Percentiles rank a stretch among this genome's conserved stretches.
Evolutionary conservation across 2,113 vertebrate species (phyloP).

Genomic region (Kryptolebias marmoratus): DNA sequence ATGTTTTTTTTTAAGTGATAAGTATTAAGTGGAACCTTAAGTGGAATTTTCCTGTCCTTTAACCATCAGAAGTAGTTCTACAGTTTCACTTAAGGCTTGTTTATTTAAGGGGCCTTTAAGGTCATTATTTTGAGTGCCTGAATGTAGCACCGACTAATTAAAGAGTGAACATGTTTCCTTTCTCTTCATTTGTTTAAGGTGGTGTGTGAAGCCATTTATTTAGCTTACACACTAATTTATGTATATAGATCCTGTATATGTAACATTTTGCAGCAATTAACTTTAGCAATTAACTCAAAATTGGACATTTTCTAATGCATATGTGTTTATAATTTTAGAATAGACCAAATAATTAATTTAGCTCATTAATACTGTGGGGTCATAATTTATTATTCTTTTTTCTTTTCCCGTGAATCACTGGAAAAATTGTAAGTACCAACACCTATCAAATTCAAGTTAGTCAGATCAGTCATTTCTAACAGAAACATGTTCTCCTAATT

Average conservation of each 20-base stretch:
- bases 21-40: conserved; percentile 22
- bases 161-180: conserved; percentile 13
- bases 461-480: no score
- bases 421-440: no score
- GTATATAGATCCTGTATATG: neutral
- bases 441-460: no score
- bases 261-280: no score
- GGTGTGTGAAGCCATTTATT: conserved; percentile 7
- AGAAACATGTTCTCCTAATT: no score
- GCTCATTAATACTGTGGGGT: no score
- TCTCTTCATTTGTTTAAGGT: conserved; percentile 9
- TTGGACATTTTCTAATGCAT: neutral
- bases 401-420: no score
- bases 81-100: conserved; percentile 44
- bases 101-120: conserved; percentile 26
- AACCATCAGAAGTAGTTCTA: conserved; percentile 30
- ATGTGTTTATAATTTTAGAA: no score
- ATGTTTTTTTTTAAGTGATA: neutral
- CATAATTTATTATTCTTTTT: no score
- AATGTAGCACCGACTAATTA: conserved; percentile 36
- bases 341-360: no score
- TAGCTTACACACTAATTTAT: neutral
- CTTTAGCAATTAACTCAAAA: no score
- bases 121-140: conserved; percentile 43
- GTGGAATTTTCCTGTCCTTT: conserved; percentile 5